These are phyloP conservation scores for Pseudoips prasinana DNA, from an alignment of 2,888 invertebrate genomes.

Conservation along the genomic window DNA sequence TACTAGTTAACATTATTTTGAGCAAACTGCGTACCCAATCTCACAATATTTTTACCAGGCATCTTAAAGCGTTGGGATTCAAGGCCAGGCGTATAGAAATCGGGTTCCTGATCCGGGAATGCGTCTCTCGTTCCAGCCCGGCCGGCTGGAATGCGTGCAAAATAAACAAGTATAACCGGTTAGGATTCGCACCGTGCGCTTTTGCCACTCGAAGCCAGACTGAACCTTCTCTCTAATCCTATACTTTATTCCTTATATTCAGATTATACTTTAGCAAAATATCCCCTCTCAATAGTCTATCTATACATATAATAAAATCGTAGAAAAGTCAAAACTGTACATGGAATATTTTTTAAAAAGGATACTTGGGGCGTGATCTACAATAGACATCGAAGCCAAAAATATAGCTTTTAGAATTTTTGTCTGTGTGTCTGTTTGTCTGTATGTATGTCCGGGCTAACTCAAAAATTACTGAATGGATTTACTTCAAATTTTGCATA, in stretches of 20 bases:
- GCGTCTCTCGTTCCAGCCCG: conserved; percentile 65
- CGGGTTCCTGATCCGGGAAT: conserved; percentile 68
- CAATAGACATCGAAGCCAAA: too few species aligned
- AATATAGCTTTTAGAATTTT: too few species aligned
- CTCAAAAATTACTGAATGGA: too few species aligned
- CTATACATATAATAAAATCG: too few species aligned
- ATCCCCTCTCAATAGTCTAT: conserved; percentile 2
- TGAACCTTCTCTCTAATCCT: conserved; percentile 52
- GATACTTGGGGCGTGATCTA: too few species aligned
- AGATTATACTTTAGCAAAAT: conserved; percentile 11
- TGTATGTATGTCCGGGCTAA: too few species aligned
- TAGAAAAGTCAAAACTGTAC: too few species aligned
- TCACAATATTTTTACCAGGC: conserved; percentile 44
- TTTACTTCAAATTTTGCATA: too few species aligned
- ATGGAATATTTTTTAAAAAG: too few species aligned
- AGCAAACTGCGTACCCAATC: conserved; percentile 35
- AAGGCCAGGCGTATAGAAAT: conserved; percentile 64
- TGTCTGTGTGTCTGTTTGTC: too few species aligned
- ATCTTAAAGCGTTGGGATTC: conserved; percentile 51
- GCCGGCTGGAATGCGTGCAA: conserved; percentile 77
- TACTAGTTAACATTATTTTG: conserved; percentile 39
- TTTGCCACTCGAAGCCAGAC: conserved; percentile 56
- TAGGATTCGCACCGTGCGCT: conserved; percentile 64
- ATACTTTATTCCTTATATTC: conserved; percentile 40
- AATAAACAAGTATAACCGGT: conserved; percentile 78